These are phyloP conservation scores for Limenitis camilla DNA, from an alignment of 2,888 invertebrate species.

Conservation along the genomic window DNA sequence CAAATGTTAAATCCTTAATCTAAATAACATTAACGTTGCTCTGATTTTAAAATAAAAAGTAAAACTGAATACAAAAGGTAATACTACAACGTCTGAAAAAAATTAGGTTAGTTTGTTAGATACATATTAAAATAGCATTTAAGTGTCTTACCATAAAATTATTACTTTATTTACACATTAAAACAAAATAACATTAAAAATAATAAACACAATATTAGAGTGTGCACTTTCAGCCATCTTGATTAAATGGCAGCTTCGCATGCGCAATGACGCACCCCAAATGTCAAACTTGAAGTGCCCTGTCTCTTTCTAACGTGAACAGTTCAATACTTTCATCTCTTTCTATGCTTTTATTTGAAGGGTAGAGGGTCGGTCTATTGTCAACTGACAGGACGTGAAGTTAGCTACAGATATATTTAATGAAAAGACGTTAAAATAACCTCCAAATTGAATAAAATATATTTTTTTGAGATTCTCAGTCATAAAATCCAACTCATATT, in stretches of 20 bases:
- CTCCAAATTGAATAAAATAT: too few relatives aligned
- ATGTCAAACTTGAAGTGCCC: constrained; percentile 43
- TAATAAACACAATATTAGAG: constrained; percentile 37
- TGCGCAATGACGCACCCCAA: constrained; percentile 48
- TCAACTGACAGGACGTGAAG: constrained; percentile 37
- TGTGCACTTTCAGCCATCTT: constrained; percentile 63
- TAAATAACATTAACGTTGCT: constrained; percentile 18
- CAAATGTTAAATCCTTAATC: constrained; percentile 20
- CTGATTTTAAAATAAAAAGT: neutral
- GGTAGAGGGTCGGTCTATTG: constrained; percentile 42
- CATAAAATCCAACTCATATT: too few relatives aligned
- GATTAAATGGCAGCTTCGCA: constrained; percentile 49
- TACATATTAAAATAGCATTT: too few relatives aligned
- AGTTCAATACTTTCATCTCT: constrained; percentile 27
- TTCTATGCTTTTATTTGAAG: constrained; percentile 46
- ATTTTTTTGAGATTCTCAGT: too few relatives aligned
- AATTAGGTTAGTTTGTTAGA: neutral
- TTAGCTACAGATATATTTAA: constrained; percentile 31
- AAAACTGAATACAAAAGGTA: neutral
- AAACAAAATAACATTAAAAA: constrained; percentile 3
- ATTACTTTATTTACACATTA: neutral
- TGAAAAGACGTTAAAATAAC: neutral
- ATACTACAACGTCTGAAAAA: neutral
- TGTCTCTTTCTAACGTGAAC: constrained; percentile 34
- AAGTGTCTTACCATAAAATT: neutral